Conservation (phyloP, 2,888 invertebrate species). For the Falcaria lacertinaria region DNA sequence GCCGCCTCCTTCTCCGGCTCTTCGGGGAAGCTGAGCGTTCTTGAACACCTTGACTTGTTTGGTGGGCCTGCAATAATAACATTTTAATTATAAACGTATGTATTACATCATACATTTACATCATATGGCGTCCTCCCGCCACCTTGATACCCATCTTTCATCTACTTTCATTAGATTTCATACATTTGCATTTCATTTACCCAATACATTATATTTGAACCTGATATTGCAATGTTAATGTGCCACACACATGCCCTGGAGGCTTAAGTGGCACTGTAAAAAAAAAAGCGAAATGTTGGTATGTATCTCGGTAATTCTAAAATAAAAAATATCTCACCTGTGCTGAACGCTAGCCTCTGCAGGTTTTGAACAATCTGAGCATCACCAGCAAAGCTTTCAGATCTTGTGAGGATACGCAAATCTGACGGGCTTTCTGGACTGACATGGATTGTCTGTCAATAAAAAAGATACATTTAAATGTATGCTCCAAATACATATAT, state of each 20-base stretch:
- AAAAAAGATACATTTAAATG: background rate
- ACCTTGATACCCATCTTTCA: too few species aligned
- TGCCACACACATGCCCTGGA: slow-evolving; percentile 17
- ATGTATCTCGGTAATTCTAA: too few species aligned
- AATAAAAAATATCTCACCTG: slow-evolving; percentile 30
- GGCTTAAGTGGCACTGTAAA: too few species aligned
- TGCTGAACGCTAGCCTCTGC: slow-evolving; percentile 72
- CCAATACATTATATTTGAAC: too few species aligned
- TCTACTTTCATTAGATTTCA: too few species aligned
- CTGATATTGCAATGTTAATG: too few species aligned
- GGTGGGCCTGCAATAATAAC: slow-evolving; percentile 37
- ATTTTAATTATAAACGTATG: too few species aligned
- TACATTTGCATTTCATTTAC: too few species aligned
- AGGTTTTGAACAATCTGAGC: slow-evolving; percentile 86
- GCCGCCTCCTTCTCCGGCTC: slow-evolving; percentile 63
- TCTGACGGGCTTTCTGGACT: slow-evolving; percentile 82
- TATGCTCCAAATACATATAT: background rate
- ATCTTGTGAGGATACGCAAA: slow-evolving; percentile 79
- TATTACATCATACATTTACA: too few species aligned
- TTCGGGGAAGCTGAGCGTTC: slow-evolving; percentile 78
- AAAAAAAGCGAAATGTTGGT: too few species aligned
- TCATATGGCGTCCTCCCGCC: too few species aligned
- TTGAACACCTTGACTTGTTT: slow-evolving; percentile 74
- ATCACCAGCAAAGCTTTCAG: slow-evolving; percentile 90
- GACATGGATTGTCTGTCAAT: slow-evolving; percentile 64